These are phyloP conservation scores for Emydocephalus ijimae DNA, from an alignment of 2,113 vertebrate genomes.

Conservation along the genomic window DNA sequence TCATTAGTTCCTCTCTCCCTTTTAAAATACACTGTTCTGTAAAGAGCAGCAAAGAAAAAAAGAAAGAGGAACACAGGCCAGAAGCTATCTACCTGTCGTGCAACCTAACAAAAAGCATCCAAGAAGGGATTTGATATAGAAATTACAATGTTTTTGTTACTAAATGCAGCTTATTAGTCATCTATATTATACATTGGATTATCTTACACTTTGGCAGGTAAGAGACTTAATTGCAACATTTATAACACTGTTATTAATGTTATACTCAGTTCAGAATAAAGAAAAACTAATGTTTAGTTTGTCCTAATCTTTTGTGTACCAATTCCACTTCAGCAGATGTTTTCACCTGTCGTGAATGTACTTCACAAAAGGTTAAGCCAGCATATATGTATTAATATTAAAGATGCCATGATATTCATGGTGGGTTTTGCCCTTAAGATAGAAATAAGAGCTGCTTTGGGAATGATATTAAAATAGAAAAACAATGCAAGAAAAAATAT, in stretches of 20 bases:
- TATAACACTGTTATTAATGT: slow-evolving; percentile 1
- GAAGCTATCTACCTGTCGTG: slow-evolving; percentile 53
- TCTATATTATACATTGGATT: slow-evolving; percentile 51
- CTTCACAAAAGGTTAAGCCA: background rate
- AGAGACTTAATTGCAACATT: slow-evolving; percentile 43
- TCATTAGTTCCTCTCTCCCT: slow-evolving; percentile 25
- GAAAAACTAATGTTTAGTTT: background rate
- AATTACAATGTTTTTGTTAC: slow-evolving; percentile 64
- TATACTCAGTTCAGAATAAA: background rate
- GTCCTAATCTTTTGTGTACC: background rate
- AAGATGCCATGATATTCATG: background rate
- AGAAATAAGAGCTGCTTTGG: background rate
- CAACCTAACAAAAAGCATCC: slow-evolving; percentile 41
- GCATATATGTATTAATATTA: background rate
- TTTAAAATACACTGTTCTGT: slow-evolving; percentile 36
- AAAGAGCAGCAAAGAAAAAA: slow-evolving; percentile 29
- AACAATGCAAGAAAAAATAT: background rate
- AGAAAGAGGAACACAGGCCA: slow-evolving; percentile 9
- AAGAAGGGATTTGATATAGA: slow-evolving; percentile 50
- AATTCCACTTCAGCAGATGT: background rate
- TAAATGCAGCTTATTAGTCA: slow-evolving; percentile 40
- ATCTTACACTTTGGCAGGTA: slow-evolving; percentile 20
- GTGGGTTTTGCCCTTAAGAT: background rate
- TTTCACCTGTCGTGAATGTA: background rate
- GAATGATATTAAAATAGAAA: background rate